Conservation (phyloP, 2,888 invertebrate genomes). For the Malachius bipustulatus region DNA sequence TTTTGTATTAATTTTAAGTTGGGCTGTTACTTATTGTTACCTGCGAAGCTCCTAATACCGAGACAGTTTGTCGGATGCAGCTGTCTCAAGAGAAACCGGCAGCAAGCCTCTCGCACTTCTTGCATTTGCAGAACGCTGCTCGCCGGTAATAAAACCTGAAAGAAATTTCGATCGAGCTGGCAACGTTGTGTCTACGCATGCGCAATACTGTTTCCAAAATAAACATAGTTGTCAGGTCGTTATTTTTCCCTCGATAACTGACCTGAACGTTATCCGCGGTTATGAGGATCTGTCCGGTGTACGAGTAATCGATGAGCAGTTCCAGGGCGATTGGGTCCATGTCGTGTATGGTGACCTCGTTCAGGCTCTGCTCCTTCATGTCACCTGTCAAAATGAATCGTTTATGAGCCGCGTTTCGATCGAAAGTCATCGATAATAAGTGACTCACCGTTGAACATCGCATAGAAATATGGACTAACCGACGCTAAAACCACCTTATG, state of each 20-base stretch:
- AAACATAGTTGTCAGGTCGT: neutral
- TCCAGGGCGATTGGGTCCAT: constrained; percentile 51
- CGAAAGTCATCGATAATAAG: neutral
- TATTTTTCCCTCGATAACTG: neutral
- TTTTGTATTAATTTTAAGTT: too few relatives aligned
- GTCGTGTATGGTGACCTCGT: constrained; percentile 44
- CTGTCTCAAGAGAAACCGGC: constrained; percentile 60
- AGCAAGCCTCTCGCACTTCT: constrained; percentile 59
- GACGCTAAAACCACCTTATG: constrained; percentile 65
- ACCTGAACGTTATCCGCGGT: constrained; percentile 34
- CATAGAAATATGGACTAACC: constrained; percentile 65
- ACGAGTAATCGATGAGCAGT: constrained; percentile 60
- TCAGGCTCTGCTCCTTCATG: constrained; percentile 46
- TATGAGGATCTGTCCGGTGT: constrained; percentile 58
- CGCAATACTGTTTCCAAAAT: too few relatives aligned
- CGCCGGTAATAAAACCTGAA: constrained; percentile 53
- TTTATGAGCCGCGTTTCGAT: constrained; percentile 1
- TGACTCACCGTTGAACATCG: constrained; percentile 56
- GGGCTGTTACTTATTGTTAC: too few relatives aligned
- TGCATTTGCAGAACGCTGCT: constrained; percentile 61
- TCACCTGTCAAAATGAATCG: constrained; percentile 38
- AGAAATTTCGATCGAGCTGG: too few relatives aligned
- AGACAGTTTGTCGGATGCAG: constrained; percentile 66
- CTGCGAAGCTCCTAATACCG: constrained; percentile 62
- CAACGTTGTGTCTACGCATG: too few relatives aligned